Percentiles rank a stretch among this genome's conserved stretches.
Evolutionary conservation across 2,797 vertebrate genomes (phyloP).

Genomic region (Pelobates cultripes): DNA sequence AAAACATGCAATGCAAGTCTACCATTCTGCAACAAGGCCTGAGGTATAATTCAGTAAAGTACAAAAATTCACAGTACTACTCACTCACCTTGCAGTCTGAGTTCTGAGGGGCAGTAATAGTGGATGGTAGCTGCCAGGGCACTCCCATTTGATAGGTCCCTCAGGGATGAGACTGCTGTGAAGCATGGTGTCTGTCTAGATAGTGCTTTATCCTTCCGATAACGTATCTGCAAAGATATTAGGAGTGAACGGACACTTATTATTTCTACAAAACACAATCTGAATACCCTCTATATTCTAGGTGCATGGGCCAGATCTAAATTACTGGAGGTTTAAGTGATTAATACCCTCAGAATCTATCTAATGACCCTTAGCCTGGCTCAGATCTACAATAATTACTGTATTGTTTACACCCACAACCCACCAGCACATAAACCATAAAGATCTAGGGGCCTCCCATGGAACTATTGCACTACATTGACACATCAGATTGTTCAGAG

Average conservation of each 20-base stretch:
- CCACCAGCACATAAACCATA: background rate
- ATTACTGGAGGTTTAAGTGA: no score
- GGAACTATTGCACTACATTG: background rate
- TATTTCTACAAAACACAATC: background rate
- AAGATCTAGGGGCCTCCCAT: background rate
- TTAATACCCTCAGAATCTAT: no score
- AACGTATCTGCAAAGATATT: slow-evolving; percentile 78
- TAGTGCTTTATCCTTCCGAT: slow-evolving; percentile 87
- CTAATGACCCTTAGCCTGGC: no score
- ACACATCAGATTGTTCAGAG: background rate
- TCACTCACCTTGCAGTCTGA: slow-evolving; percentile 84
- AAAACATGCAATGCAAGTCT: no score
- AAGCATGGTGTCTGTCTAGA: slow-evolving; percentile 84
- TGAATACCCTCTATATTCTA: background rate
- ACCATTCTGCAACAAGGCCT: no score
- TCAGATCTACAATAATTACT: background rate
- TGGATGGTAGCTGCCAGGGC: slow-evolving; percentile 87
- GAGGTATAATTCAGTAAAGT: no score
- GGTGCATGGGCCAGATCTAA: no score
- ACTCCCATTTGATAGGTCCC: slow-evolving; percentile 86
- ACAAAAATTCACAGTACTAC: background rate
- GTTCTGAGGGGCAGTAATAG: slow-evolving; percentile 86
- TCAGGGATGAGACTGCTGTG: slow-evolving; percentile 79
- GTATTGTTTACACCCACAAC: background rate
- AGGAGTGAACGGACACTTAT: background rate